A percentile compares a stretch with the other conserved stretches of the same genome.
These are phyloP conservation scores for Gallinago media DNA, from an alignment of 2,113 vertebrate genomes.

Conservation along the genomic window DNA sequence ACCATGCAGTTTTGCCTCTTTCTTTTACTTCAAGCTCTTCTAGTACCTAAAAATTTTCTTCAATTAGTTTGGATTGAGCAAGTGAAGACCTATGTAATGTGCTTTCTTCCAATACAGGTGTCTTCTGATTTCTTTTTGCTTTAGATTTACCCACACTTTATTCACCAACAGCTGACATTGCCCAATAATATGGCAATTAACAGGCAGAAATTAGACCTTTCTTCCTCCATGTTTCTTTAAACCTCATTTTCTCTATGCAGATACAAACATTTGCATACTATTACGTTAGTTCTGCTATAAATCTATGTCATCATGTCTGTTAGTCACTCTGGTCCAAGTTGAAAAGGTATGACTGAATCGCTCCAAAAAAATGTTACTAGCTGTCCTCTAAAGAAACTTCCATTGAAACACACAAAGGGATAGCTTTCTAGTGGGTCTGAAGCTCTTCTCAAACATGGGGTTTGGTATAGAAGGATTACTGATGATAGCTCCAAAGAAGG, in stretches of 20 bases:
- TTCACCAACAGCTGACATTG: neutral
- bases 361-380: neutral
- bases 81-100: neutral
- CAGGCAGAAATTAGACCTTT: neutral
- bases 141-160: neutral
- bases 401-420: neutral
- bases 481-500: neutral
- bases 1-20: neutral
- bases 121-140: neutral
- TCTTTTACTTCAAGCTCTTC: neutral
- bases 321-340: neutral
- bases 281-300: neutral
- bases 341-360: neutral
- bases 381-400: neutral
- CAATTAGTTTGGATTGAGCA: neutral
- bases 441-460: neutral
- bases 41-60: neutral
- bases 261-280: neutral
- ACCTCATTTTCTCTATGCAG: neutral
- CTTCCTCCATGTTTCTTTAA: neutral
- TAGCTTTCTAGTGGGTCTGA: neutral
- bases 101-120: neutral
- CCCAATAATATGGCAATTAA: neutral
- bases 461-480: neutral
- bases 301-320: accelerated